Evolutionary conservation across 2,113 vertebrate species (phyloP), one percentile per base, ranked within the genome.

Genomic region (Rhinoderma darwinii): DNA sequence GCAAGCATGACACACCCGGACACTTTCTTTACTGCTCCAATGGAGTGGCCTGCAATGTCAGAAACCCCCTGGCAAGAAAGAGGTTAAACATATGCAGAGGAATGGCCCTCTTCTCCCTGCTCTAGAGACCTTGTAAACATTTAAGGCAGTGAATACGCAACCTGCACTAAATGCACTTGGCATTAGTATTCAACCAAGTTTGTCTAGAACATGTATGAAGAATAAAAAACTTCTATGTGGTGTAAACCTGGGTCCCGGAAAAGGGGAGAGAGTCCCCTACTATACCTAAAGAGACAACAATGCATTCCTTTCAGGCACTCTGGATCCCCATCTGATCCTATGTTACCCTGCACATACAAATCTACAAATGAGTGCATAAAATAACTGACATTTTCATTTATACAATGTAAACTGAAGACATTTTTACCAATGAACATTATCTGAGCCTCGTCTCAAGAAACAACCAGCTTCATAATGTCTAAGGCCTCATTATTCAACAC

Each of bases 91-190:
- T 12, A n/a, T 32, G 12, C 61, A 20, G n/a, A 27, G 68, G 66
- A 70, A 37, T 20, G 35, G 15, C 73, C 72, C 51, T 22, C 37
- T 27, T 41, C 32, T 56, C 82, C 44, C 63, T 73, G 76, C n/a
- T 56, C 44, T 44, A 54, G 44, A 72, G 22, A 61, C 41, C 43
- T 68, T 89, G 85, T 89, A 89, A 89, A 89, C 88, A 89, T 68
- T 83, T 84, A 88, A 88, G 82, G 87, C 87, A 77, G 82, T 87
- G 73, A 84, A 88, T 54, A 86, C 18, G 59, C 41, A 81, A 76
- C 30, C 61, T 27, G 44, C 25, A 84, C 37, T 87, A 61, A 80
- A 43, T 78, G 87, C 87, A 88, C 87, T 88, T 88, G 87, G 87
- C 17, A 27, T 72, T 77, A 84, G n/a, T 37, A 82, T 32, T 20